Evolutionary conservation across 1,140 invertebrate species (phyloP).

Genomic region (Lepidurus couesii): DNA sequence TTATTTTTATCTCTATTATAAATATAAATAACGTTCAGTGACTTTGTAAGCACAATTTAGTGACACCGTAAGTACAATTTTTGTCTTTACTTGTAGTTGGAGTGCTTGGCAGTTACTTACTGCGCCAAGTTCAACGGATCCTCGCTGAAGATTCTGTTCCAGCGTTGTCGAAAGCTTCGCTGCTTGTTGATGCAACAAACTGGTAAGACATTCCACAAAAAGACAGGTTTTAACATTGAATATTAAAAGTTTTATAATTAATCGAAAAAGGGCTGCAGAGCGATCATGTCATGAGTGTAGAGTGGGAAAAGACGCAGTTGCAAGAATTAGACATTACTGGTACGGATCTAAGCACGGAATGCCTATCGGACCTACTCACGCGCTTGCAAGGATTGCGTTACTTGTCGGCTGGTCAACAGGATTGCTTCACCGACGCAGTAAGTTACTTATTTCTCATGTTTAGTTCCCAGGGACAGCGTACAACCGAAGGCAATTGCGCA

Average conservation of each 20-base stretch:
- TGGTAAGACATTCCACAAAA: constrained; percentile 54
- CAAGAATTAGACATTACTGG: constrained; percentile 95
- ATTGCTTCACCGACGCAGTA: constrained; percentile 91
- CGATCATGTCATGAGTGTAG: constrained; percentile 86
- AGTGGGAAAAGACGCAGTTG: constrained; percentile 94
- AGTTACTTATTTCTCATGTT: constrained; percentile 32
- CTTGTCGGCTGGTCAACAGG: constrained; percentile 89
- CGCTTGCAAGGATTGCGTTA: constrained; percentile 81
- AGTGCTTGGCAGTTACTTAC: constrained; percentile 93
- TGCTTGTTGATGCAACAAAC: constrained; percentile 94
- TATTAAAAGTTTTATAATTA: constrained; percentile 3
- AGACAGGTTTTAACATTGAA: background rate
- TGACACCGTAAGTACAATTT: background rate
- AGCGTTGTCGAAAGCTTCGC: constrained; percentile 83
- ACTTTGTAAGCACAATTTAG: background rate
- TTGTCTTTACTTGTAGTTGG: constrained; percentile 64
- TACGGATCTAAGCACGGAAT: constrained; percentile 90
- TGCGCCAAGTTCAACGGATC: constrained; percentile 94
- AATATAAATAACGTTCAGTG: background rate
- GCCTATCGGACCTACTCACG: constrained; percentile 84
- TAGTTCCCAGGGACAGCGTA: too few relatives aligned
- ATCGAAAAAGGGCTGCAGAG: constrained; percentile 65
- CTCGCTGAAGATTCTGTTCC: constrained; percentile 90
- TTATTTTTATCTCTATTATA: background rate
- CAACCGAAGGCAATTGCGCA: constrained; percentile 38